Evolutionary conservation across 2,888 invertebrate genomes (phyloP), one percentile per base, ranked within the genome.

Genomic region (Microctonus aethiopoides): DNA sequence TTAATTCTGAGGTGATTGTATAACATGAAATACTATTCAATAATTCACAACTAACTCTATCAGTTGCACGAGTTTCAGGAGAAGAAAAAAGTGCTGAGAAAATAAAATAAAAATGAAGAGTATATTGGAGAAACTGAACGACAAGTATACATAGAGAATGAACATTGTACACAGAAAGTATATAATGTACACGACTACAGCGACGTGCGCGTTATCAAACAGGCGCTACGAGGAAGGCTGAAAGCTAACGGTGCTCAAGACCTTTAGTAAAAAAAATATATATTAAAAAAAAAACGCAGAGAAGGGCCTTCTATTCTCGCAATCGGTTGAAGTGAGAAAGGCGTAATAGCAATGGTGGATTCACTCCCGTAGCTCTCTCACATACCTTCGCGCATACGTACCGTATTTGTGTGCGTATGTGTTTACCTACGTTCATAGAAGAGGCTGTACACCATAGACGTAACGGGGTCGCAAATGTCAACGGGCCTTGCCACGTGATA

Each of bases 211-310:
- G 70, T 76, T 75, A 73, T 77, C 72, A 74, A 70, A 68, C 76
- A 73, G 74, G 74, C 74, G 75, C 66, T 63, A 72, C 70, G 72
- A 73, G 67, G 71, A 72, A 75, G 77, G 72, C 72, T 65, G 72
- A 75, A 67, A 74, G 59, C 66, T 80, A 80, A 80, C 80, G 80
- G 80, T 80, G 78, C 73, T 76, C 75, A 72, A 73, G 73, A 70
- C 72, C 74, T 77, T 76, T 72, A 67, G 69, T 71, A 75, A 74
- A 75, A 75, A 34, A 52, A 68, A 62, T 36, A 41, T 39, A 24
- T 51, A 68, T 46, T 32, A 64, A 70, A 60, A 68, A 9, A 46
- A 16, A 46, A 16, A 46, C 7, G 4, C 16, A 46, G 46, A n/a
- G 7, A 70, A 70, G 70, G 70, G 70, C 61, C 66, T 51, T 56